phyloP scores from a whole-genome alignment of 1,140 invertebrate genomes.

The Anadara kagoshimensis region DNA sequence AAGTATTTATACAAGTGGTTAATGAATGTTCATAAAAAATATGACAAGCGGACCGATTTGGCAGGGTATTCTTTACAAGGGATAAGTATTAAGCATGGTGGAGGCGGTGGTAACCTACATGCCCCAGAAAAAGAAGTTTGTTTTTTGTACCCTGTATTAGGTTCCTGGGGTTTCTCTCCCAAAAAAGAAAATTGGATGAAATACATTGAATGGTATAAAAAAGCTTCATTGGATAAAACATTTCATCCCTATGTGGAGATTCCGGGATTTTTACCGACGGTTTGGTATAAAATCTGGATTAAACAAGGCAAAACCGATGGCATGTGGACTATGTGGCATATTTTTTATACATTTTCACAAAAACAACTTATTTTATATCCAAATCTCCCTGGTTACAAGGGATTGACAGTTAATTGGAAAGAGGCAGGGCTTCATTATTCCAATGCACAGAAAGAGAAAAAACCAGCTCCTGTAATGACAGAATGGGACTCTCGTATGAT shows the following conservation, averaged over 20 bases:
- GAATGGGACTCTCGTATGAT: conserved; percentile 25
- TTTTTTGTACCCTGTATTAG: conserved; percentile 39
- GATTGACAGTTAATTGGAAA: conserved; percentile 31
- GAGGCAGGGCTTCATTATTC: conserved; percentile 31
- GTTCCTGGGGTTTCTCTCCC: conserved; percentile 61
- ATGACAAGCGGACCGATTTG: conserved; percentile 41
- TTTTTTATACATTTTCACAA: conserved; percentile 51
- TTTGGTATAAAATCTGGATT: conserved; percentile 41
- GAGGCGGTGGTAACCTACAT: conserved; percentile 13
- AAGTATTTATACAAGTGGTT: conserved; percentile 58
- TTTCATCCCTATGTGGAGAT: conserved; percentile 45
- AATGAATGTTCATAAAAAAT: conserved; percentile 58
- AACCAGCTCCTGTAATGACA: conserved; percentile 18
- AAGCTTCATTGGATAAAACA: conserved; percentile 6
- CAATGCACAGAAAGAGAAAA: not conserved
- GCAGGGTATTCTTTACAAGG: conserved; percentile 59
- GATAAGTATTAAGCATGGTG: conserved; percentile 47
- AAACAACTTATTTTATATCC: conserved; percentile 34
- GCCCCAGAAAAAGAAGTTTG: conserved; percentile 25
- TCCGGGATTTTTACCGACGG: conserved; percentile 43
- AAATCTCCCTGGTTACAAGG: conserved; percentile 21
- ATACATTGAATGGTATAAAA: conserved; percentile 55
- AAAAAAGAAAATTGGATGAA: conserved; percentile 47
- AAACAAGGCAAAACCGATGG: conserved; percentile 35
- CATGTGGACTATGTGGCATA: conserved; percentile 66